Evolutionary conservation across 2,113 vertebrate genomes (phyloP), one percentile per base, ranked within the genome.

Genomic region (Maccullochella peelii): DNA sequence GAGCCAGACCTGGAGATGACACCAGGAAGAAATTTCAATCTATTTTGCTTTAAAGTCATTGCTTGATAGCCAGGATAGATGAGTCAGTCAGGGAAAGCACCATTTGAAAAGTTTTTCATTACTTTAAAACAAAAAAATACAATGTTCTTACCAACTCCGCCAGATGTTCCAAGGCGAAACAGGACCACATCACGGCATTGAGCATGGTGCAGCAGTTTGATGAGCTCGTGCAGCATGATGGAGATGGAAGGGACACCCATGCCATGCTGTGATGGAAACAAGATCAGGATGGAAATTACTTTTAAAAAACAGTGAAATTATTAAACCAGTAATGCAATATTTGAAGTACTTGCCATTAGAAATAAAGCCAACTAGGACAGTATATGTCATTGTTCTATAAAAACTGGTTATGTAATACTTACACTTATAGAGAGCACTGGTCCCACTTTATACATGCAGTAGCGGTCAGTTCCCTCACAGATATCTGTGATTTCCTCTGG

Each of bases 231-330:
- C 47, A 98, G 93, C 97, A 97, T 96, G 72, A 97, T 97, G 72
- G 97, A 97, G 79, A 97, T 97, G 62, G 97, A 99, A 23, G 97
- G 97, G 57, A 97, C 94, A 12, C 96, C 97, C 96, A 97, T 97
- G 20, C 97, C 95, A 0, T 97, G 97, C 97, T 97, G 89, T 14
- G 75, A 57, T n/a, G 68, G 10, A 74, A 73, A 67, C 33, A 70
- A 25, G 20, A 80, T n/a, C 21, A 16, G 4, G 0, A 12, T 67
- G 6, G 2, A 65, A 59, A 73, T 58, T 4, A 33, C 2, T 38
- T 18, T 25, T 2, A 12, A 8, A 5, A 79, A 58, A 30, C 8
- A 2, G 2, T 38, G 6, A 59, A 65, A 42, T 30, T 6, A 6
- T 68, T 58, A 2, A 42, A 42, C 6, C 20, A 58, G 9, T 11